These are phyloP conservation scores for Bryconaethiops microstoma DNA, from an alignment of 2,797 vertebrate species.

Conservation along the genomic window DNA sequence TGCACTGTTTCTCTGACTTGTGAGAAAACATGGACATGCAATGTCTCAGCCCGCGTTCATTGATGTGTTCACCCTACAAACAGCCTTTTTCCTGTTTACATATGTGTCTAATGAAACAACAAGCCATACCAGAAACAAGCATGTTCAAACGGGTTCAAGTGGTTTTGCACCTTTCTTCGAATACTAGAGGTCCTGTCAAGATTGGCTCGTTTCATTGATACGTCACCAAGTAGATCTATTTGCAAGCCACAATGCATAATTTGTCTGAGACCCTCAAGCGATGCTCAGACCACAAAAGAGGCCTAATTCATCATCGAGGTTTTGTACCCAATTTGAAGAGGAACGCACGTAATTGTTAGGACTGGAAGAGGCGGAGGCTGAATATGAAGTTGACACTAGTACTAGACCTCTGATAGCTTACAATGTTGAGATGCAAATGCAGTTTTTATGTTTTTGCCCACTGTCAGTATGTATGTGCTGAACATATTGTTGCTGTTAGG, in stretches of 20 bases:
- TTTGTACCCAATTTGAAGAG: conserved; percentile 52
- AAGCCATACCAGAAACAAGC: neutral
- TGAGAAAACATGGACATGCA: conserved; percentile 41
- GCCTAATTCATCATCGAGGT: conserved; percentile 43
- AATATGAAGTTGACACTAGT: neutral
- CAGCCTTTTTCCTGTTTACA: conserved; percentile 14
- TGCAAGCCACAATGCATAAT: conserved; percentile 24
- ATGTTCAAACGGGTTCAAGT: conserved; percentile 24
- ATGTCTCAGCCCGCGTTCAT: conserved; percentile 28
- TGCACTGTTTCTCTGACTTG: conserved; percentile 43
- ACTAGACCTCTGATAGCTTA: neutral
- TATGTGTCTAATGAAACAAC: neutral
- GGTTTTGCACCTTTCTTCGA: conserved; percentile 40
- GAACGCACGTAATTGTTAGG: conserved; percentile 12
- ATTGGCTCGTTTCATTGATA: conserved; percentile 33
- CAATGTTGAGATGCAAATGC: neutral
- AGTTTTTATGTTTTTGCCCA: neutral
- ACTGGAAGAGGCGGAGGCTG: conserved; percentile 22
- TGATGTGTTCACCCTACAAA: conserved; percentile 11
- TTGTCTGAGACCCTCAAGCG: conserved; percentile 43
- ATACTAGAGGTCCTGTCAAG: conserved; percentile 31
- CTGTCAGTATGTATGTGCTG: no score
- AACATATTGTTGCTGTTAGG: no score
- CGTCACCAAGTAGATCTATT: conserved; percentile 23
- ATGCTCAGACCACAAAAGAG: conserved; percentile 58